Evolutionary conservation across 2,797 vertebrate species (phyloP).

Genomic region (Lutjanus argentimaculatus): DNA sequence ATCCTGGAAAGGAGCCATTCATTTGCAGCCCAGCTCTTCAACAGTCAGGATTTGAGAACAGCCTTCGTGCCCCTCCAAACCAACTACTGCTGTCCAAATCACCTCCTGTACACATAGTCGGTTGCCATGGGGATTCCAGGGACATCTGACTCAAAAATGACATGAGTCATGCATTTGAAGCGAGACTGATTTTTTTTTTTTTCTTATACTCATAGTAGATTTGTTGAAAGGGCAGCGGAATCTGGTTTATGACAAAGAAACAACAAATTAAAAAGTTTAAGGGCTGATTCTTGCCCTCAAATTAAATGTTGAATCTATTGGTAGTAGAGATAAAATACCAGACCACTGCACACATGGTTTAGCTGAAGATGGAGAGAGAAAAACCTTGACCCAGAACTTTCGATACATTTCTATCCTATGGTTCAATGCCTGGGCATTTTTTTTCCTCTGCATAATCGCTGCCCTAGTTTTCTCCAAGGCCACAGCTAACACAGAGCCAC

Average conservation of each 20-base stretch:
- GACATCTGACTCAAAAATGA: slow-evolving; percentile 74
- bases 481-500: slow-evolving; percentile 4
- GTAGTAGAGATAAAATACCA: slow-evolving; percentile 4
- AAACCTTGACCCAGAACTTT: slow-evolving; percentile 27
- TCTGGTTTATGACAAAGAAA: slow-evolving; percentile 13
- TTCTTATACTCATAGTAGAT: not conserved
- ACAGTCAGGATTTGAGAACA: slow-evolving; percentile 63
- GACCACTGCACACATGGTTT: not conserved
- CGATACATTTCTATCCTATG: slow-evolving; percentile 8
- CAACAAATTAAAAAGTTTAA: not conserved
- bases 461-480: slow-evolving; percentile 35
- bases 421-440: slow-evolving; percentile 7
- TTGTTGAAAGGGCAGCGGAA: slow-evolving; percentile 1
- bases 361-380: not conserved
- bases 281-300: not conserved
- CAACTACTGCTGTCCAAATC: slow-evolving; percentile 64
- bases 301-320: not conserved
- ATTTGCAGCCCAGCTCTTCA: slow-evolving; percentile 52
- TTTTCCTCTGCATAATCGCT: slow-evolving; percentile 3
- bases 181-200: slow-evolving; percentile 23
- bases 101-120: slow-evolving; percentile 65
- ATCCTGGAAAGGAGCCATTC: slow-evolving; percentile 63
- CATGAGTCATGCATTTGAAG: slow-evolving; percentile 70
- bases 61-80: slow-evolving; percentile 52
- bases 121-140: slow-evolving; percentile 82